Evolutionary conservation across 2,113 vertebrate genomes (phyloP).

Genomic region (Gasterosteus nipponicus): DNA sequence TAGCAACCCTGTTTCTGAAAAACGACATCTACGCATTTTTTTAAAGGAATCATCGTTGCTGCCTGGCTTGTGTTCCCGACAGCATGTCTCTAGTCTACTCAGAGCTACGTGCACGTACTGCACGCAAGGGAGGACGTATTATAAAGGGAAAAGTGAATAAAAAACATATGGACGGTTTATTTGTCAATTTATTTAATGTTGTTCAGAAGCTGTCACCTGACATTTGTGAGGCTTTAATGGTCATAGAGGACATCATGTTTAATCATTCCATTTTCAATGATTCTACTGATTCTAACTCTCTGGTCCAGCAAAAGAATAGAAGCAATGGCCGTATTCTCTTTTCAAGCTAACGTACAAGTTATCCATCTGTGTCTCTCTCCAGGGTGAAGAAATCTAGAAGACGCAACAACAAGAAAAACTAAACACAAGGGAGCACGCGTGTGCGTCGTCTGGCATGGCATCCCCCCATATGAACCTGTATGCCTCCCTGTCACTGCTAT

Average conservation of each 20-base stretch:
- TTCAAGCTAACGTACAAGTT: neutral
- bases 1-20: neutral
- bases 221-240: neutral
- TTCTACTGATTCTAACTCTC: neutral
- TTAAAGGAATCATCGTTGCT: neutral
- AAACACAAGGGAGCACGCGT: slow-evolving; percentile 1
- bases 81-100: neutral
- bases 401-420: slow-evolving; percentile 69
- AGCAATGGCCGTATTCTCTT: neutral
- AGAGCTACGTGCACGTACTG: neutral
- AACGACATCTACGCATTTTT: neutral
- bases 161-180: neutral
- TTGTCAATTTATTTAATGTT: neutral
- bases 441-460: slow-evolving; percentile 12
- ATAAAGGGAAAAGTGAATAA: neutral
- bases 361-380: slow-evolving; percentile 27
- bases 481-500: slow-evolving; percentile 64
- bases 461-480: slow-evolving; percentile 30
- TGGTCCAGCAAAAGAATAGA: neutral
- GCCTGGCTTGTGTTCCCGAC: neutral
- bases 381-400: slow-evolving; percentile 78
- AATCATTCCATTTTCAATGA: neutral
- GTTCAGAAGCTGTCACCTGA: neutral
- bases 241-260: neutral
- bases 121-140: neutral